These are phyloP conservation scores for Phaedon cochleariae DNA, from an alignment of 2,888 invertebrate genomes.

Conservation along the genomic window DNA sequence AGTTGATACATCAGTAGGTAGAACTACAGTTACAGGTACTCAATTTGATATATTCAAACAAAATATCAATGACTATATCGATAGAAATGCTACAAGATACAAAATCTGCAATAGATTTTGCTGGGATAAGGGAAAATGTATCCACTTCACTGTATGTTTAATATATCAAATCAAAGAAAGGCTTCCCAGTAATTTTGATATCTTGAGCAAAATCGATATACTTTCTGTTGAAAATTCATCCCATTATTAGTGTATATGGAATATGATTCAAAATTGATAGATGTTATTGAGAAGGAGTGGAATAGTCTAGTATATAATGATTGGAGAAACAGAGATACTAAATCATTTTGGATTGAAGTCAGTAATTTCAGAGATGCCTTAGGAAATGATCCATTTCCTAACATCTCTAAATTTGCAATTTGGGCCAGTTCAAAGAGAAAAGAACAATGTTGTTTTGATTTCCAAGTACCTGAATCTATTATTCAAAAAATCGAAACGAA, in stretches of 20 bases:
- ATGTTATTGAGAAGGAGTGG: not conserved
- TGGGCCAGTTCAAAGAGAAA: no score
- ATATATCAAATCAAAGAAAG: slow-evolving; percentile 25
- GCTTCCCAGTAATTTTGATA: slow-evolving; percentile 22
- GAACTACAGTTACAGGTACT: slow-evolving; percentile 1
- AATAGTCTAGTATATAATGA: not conserved
- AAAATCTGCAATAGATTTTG: slow-evolving; percentile 8
- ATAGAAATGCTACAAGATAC: not conserved
- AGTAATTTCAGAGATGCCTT: slow-evolving; percentile 17
- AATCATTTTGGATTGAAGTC: slow-evolving; percentile 23
- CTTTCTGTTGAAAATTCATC: slow-evolving; percentile 19
- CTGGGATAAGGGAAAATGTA: slow-evolving; percentile 15
- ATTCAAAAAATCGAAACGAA: no score
- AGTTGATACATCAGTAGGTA: not conserved
- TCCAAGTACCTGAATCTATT: no score
- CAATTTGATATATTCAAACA: slow-evolving; percentile 15
- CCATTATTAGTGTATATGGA: not conserved
- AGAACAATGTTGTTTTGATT: no score
- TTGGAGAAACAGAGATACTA: not conserved
- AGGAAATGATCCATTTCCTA: slow-evolving; percentile 22
- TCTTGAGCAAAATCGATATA: slow-evolving; percentile 23
- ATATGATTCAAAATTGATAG: not conserved
- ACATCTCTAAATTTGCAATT: slow-evolving; percentile 24
- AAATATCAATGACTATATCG: slow-evolving; percentile 7
- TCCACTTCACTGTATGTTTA: slow-evolving; percentile 21